phyloP scores from a whole-genome alignment of 2,888 invertebrate species.

The Gymnoscelis rufifasciata region DNA sequence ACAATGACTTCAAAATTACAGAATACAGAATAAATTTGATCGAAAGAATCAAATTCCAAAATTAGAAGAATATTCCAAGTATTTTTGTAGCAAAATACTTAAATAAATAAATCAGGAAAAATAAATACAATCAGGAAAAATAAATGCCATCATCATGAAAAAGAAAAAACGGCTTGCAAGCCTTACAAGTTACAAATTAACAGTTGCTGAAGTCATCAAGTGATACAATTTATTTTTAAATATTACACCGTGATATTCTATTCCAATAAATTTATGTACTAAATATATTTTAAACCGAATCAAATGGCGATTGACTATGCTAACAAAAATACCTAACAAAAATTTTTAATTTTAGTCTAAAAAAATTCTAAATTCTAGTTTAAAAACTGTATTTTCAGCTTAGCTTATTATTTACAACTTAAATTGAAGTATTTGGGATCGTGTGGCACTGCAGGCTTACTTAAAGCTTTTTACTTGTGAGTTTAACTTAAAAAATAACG shows the following conservation, averaged over 20 bases:
- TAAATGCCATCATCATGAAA: background rate
- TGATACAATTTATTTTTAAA: background rate
- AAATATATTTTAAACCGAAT: too few relatives aligned
- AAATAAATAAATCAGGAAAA: too few relatives aligned
- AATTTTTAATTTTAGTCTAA: too few relatives aligned
- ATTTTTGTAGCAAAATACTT: too few relatives aligned
- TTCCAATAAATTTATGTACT: too few relatives aligned
- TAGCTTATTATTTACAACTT: slow-evolving; percentile 12
- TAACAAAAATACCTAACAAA: too few relatives aligned
- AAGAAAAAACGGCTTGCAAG: background rate
- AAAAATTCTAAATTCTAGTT: background rate
- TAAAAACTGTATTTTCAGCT: background rate
- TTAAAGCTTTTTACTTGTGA: slow-evolving; percentile 8
- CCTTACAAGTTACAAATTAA: background rate
- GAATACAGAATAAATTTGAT: too few relatives aligned
- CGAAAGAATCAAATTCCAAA: too few relatives aligned
- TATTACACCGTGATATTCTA: background rate
- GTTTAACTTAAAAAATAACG: background rate
- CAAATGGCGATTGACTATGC: too few relatives aligned
- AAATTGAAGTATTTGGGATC: slow-evolving; percentile 10
- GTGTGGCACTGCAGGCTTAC: slow-evolving; percentile 9
- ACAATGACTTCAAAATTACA: background rate
- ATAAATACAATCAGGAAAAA: background rate
- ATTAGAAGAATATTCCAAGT: too few relatives aligned
- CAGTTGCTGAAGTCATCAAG: background rate